Conservation (phyloP, 2,888 invertebrate genomes). For the Lypha dubia region DNA sequence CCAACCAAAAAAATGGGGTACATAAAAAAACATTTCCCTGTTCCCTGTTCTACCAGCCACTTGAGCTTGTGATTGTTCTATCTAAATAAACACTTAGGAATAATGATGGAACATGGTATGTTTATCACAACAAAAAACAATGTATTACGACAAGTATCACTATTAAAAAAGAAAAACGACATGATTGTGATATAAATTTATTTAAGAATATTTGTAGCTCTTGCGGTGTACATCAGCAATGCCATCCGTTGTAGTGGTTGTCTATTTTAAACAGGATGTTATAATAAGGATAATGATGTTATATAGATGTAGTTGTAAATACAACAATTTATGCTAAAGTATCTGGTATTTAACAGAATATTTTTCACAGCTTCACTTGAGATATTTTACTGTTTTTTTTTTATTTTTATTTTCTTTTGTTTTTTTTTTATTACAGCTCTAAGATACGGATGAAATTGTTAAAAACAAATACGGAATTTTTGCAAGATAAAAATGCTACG, state of each 20-base stretch:
- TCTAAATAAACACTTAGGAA: conserved; percentile 61
- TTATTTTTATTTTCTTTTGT: neutral
- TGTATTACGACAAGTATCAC: conserved; percentile 3
- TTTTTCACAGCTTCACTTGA: conserved; percentile 55
- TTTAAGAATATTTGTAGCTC: conserved; percentile 17
- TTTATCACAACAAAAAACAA: conserved; percentile 26
- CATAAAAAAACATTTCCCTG: conserved; percentile 5
- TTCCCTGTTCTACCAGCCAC: conserved; percentile 44
- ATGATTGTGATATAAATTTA: conserved; percentile 58
- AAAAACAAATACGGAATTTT: neutral
- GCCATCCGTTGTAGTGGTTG: neutral
- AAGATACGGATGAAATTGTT: conserved; percentile 22
- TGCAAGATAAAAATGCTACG: neutral
- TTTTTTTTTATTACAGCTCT: neutral
- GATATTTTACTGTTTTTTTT: conserved; percentile 19
- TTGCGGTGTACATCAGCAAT: conserved; percentile 6
- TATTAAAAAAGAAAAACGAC: neutral
- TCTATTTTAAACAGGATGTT: conserved; percentile 49
- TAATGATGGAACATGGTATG: conserved; percentile 58
- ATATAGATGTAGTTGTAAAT: conserved; percentile 47
- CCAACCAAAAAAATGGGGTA: conserved; percentile 12
- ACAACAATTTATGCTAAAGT: conserved; percentile 64
- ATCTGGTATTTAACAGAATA: conserved; percentile 64
- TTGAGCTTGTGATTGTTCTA: conserved; percentile 51
- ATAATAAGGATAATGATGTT: conserved; percentile 60